phyloP scores from a whole-genome alignment of 2,888 invertebrate genomes.

The Galeruca laticollis region DNA sequence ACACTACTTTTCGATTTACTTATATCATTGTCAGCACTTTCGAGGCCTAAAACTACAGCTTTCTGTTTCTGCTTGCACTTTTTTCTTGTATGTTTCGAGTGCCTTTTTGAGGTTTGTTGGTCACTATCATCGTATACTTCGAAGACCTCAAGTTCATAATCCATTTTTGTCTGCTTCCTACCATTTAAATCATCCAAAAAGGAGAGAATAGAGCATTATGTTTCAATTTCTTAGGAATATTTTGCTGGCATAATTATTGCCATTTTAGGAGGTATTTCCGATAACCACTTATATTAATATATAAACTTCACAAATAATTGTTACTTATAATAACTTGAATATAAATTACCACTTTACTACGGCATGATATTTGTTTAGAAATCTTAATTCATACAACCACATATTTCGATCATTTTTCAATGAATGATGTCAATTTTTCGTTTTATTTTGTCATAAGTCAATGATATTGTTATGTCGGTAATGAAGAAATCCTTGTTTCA shows the following conservation, averaged over 20 bases:
- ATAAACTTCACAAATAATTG: constrained; percentile 6
- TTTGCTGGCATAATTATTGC: constrained; percentile 10
- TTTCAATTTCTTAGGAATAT: constrained; percentile 7
- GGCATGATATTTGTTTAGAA: constrained; percentile 34
- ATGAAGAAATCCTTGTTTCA: constrained; percentile 17
- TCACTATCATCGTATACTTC: constrained; percentile 65
- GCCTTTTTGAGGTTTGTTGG: constrained; percentile 60
- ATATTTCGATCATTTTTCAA: constrained; percentile 35
- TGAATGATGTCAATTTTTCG: constrained; percentile 29
- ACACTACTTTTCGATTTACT: constrained; percentile 62
- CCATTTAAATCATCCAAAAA: constrained; percentile 13
- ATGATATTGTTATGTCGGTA: constrained; percentile 14
- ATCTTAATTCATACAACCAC: constrained; percentile 34
- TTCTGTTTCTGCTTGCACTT: constrained; percentile 65
- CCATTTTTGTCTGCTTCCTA: constrained; percentile 41
- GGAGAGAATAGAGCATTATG: not conserved
- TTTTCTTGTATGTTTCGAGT: constrained; percentile 64
- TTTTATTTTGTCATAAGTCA: constrained; percentile 28
- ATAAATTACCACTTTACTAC: constrained; percentile 26
- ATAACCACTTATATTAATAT: not conserved
- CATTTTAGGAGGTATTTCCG: not conserved
- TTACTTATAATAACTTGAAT: not conserved
- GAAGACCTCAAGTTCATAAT: constrained; percentile 70
- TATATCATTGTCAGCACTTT: constrained; percentile 59
- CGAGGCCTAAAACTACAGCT: constrained; percentile 54